Conservation (phyloP, 2,888 invertebrate species). For the Eupithecia exiguata region DNA sequence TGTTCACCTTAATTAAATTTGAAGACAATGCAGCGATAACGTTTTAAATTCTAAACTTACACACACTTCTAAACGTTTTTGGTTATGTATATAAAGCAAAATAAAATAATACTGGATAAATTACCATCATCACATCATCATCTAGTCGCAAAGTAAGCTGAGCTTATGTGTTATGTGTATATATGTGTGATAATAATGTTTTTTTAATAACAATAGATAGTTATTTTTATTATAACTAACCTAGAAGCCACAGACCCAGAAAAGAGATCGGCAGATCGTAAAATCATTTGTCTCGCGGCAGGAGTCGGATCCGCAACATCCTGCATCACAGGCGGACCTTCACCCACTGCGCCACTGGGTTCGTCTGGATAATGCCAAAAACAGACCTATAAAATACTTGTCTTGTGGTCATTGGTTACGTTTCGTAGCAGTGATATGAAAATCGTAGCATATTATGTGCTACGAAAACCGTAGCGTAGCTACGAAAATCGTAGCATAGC, state of each 20-base stretch:
- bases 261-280: not conserved
- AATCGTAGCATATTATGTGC: not conserved
- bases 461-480: not conserved
- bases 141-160: not conserved
- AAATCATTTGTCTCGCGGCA: not conserved
- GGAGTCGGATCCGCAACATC: not conserved
- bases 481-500: not conserved
- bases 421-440: slow-evolving; percentile 3
- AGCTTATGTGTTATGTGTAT: not conserved
- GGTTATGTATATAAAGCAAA: not conserved
- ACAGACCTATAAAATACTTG: not conserved
- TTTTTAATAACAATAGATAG: not conserved
- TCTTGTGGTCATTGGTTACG: not conserved
- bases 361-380: not conserved
- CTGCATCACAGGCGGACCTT: not conserved
- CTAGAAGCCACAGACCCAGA: not conserved
- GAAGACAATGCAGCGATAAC: not conserved
- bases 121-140: not conserved
- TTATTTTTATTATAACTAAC: not conserved
- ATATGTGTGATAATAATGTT: not conserved
- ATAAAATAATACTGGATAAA: not conserved
- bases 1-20: not conserved
- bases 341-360: not conserved
- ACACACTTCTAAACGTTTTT: not conserved
- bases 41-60: not conserved